phyloP scores from a whole-genome alignment of 2,888 invertebrate species.

The Polymixis flavicincta region DNA sequence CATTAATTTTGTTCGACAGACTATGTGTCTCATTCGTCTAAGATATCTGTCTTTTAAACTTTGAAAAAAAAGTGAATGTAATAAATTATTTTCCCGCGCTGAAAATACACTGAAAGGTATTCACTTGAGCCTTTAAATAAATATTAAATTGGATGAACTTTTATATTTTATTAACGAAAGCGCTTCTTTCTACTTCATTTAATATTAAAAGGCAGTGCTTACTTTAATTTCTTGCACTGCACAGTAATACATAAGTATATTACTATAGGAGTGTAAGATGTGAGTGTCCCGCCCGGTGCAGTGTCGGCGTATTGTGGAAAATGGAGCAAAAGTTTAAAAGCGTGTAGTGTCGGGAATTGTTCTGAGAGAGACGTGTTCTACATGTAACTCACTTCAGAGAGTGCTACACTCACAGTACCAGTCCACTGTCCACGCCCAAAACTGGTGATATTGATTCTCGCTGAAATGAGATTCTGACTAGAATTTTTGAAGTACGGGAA shows the following conservation, averaged over 20 bases:
- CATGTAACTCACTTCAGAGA: neutral
- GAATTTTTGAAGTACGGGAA: too few species aligned
- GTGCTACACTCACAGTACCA: neutral
- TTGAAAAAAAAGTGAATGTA: slow-evolving; percentile 31
- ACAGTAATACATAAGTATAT: neutral
- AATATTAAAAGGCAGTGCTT: slow-evolving; percentile 13
- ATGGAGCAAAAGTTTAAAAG: slow-evolving; percentile 22
- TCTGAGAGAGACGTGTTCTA: neutral
- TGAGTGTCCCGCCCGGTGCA: neutral
- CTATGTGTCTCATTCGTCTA: neutral
- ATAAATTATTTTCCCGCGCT: slow-evolving; percentile 35
- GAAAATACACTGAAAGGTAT: slow-evolving; percentile 4
- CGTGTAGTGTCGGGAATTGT: neutral
- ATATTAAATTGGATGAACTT: slow-evolving; percentile 15
- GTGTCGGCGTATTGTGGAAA: neutral
- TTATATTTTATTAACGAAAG: slow-evolving; percentile 35
- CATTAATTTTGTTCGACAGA: slow-evolving; percentile 4
- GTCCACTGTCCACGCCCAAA: neutral
- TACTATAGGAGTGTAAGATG: neutral
- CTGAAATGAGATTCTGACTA: neutral
- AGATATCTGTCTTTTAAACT: neutral
- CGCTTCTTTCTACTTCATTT: neutral
- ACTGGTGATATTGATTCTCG: neutral
- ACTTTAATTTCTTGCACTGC: slow-evolving; percentile 1
- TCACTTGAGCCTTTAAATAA: slow-evolving; percentile 30